Base-by-base conservation (phyloP, 35 echinoderm and acorn worm species). In the Lytechinus variegatus region DNA sequence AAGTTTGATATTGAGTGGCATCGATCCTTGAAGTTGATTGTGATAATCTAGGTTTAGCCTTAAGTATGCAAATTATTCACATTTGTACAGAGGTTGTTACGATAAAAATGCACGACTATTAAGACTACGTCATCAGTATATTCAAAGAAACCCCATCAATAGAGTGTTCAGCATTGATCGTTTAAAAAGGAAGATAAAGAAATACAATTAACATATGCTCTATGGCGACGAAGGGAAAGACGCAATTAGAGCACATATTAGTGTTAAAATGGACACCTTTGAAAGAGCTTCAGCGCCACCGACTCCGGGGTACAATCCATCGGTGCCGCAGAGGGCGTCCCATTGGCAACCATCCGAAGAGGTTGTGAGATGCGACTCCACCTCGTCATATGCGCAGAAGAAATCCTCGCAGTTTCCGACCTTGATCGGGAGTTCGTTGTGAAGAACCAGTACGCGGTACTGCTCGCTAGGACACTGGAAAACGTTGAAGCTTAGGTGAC, bases 371-470 rank as follows among this genome's bases (percentile, higher is more conserved):
- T 93, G 91, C 52, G 91, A 54, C 16, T 10, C 54, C 3, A 93
- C 91, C 12, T 29, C 53, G n/a, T 93, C 91, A 54, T 54, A 93
- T 0, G 91, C 9, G 54, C 91, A 93, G 91, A 93, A 93, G 91
- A 93, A 93, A 9, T 93, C 52, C 9, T 55, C n/a, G 91, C 91
- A 93, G 91, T 1, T 10, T 11, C 91, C 91, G 54, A 93, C 9
- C 54, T 93, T 54, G 91, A 93, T 93, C 28, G 91, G 91, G 11
- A 53, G 91, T 53, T 93, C 91, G 54, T 93, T 93, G 54, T 93
- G 91, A 10, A 54, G 52, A 54, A 93, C 91, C 5, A 93, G 91
- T 10, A 56, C 54, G 10, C 91, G 91, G n/a, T 93, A 1, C 28
- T 53, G 28, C 53, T 93, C 53, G 54, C 53, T 93, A 54, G 91